Conservation (phyloP, 2,888 invertebrate species). For the Terebella lapidaria region DNA sequence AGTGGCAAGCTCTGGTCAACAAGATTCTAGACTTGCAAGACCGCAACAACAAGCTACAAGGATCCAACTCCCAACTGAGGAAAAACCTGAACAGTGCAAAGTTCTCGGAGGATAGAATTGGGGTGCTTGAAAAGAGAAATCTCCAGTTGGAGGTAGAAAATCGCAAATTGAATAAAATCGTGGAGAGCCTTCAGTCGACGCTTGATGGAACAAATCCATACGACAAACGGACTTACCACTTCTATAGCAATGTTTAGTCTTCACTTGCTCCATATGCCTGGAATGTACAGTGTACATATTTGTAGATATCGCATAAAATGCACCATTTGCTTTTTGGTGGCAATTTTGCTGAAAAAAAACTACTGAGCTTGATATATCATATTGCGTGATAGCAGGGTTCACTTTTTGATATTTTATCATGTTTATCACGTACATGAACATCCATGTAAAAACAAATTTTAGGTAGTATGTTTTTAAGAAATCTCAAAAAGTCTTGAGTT, state of each 20-base stretch:
- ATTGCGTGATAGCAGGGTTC: no score
- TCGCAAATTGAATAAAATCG: conserved; percentile 15
- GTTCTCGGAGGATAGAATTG: conserved; percentile 1
- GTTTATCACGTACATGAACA: no score
- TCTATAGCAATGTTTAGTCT: background rate
- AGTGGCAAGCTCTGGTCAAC: conserved; percentile 15
- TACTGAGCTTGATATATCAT: no score
- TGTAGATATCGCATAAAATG: no score
- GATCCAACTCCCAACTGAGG: conserved; percentile 13
- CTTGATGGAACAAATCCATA: background rate
- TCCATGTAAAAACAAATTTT: no score
- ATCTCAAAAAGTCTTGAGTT: no score
- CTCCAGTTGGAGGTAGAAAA: conserved; percentile 16
- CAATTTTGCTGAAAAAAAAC: no score
- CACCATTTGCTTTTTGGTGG: no score
- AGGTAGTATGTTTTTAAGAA: no score
- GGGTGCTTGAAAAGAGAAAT: conserved; percentile 11
- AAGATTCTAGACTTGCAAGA: conserved; percentile 19
- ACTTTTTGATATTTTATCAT: no score
- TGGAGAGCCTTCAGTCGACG: conserved; percentile 8
- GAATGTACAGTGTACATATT: no score
- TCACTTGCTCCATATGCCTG: no score
- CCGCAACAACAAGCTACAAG: conserved; percentile 13
- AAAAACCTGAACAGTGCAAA: conserved; percentile 2
- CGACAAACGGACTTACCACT: background rate